A percentile compares a stretch with the other conserved stretches of the same genome.
These are phyloP conservation scores for Candoia aspera DNA, from an alignment of 2,113 vertebrate genomes.

Conservation along the genomic window DNA sequence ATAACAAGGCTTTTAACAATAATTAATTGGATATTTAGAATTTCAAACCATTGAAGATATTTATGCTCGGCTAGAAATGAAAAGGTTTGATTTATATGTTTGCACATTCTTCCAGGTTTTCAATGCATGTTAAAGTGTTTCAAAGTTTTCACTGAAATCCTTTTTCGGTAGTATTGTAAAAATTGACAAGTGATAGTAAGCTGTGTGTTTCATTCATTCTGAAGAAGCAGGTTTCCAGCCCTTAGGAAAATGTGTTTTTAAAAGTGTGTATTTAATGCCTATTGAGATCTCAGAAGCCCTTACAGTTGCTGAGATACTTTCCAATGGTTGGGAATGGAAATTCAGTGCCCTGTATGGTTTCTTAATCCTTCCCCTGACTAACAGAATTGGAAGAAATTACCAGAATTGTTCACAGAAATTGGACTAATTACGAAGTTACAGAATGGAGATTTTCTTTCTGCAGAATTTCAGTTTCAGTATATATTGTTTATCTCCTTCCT, in stretches of 20 bases:
- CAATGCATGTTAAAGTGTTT: neutral
- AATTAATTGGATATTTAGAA: neutral
- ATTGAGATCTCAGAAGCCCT: neutral
- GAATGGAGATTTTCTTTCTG: neutral
- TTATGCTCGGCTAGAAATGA: neutral
- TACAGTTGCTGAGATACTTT: neutral
- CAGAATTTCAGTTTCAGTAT: neutral
- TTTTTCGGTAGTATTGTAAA: neutral
- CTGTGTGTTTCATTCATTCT: neutral
- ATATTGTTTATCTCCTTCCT: neutral
- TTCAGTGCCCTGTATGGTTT: neutral
- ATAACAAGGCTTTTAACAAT: constrained; percentile 9
- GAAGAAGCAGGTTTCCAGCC: neutral
- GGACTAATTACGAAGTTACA: neutral
- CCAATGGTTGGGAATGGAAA: neutral
- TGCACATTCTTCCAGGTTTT: neutral
- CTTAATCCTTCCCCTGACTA: neutral
- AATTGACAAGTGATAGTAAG: neutral
- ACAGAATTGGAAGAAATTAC: neutral
- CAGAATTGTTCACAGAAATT: constrained; percentile 2
- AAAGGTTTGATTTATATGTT: neutral
- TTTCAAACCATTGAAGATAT: neutral
- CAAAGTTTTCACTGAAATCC: neutral
- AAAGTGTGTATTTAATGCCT: neutral
- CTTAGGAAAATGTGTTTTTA: neutral